These are phyloP conservation scores for Oceanodroma leucorhoa DNA, from an alignment of 2,797 vertebrate species.

Conservation along the genomic window DNA sequence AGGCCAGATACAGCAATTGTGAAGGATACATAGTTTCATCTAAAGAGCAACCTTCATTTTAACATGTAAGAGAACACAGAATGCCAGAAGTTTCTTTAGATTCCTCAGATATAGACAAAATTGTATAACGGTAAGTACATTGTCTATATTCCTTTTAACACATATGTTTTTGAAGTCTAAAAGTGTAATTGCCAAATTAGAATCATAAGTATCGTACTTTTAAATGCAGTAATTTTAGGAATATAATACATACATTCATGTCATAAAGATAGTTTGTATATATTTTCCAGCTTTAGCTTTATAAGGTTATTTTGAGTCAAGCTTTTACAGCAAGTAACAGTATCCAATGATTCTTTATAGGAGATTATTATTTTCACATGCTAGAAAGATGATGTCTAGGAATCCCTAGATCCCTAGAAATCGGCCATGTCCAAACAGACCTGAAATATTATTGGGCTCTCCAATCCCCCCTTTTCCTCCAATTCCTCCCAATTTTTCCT, in stretches of 20 bases:
- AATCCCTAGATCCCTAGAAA: background rate
- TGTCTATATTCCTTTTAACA: background rate
- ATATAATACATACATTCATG: background rate
- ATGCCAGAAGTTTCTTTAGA: background rate
- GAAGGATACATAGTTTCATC: background rate
- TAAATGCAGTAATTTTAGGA: background rate
- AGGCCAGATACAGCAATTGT: background rate
- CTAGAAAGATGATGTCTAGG: background rate
- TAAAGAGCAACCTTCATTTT: background rate
- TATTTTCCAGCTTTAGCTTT: background rate
- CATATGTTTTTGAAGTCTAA: background rate
- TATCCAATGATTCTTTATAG: background rate
- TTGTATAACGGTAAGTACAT: background rate
- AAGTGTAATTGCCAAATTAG: background rate
- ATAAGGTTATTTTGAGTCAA: background rate
- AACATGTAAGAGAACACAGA: background rate
- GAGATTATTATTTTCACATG: background rate
- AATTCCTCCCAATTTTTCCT: background rate
- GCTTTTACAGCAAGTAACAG: background rate
- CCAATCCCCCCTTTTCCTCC: background rate
- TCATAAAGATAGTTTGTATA: background rate
- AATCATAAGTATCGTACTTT: background rate
- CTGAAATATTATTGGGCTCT: background rate
- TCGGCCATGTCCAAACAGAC: background rate
- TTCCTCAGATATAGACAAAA: background rate